Evolutionary conservation across 1,140 invertebrate genomes (phyloP).

Genomic region (Bombus confusus): DNA sequence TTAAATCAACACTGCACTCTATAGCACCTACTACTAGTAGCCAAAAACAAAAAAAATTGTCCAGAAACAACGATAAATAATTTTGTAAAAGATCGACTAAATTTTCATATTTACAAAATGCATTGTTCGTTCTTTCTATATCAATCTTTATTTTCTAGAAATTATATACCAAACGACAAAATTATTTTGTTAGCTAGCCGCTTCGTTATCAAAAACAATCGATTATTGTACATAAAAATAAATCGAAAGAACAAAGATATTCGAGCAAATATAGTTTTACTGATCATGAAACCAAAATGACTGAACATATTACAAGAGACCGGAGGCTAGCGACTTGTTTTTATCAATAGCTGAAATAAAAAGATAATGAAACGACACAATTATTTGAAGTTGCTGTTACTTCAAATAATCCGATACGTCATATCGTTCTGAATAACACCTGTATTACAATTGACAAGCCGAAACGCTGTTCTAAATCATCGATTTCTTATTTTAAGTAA

Average conservation of each 20-base stretch:
- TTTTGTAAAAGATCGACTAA: neutral
- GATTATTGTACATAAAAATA: too few species aligned
- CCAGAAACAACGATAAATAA: neutral
- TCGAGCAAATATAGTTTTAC: too few species aligned
- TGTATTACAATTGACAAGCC: neutral
- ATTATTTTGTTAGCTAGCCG: too few species aligned
- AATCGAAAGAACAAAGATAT: too few species aligned
- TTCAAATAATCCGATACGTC: neutral
- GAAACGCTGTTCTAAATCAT: neutral
- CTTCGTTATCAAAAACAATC: too few species aligned
- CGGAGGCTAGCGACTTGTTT: neutral
- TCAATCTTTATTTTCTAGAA: too few species aligned
- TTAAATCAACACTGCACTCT: conserved; percentile 2
- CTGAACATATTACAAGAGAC: neutral
- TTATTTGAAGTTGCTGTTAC: neutral
- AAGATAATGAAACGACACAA: neutral
- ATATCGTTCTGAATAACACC: neutral
- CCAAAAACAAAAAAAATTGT: neutral
- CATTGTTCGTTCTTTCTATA: too few species aligned
- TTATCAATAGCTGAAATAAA: neutral
- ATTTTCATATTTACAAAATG: too few species aligned
- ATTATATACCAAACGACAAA: too few species aligned
- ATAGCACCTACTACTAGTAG: neutral
- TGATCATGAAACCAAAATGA: neutral
- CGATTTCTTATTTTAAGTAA: neutral